phyloP scores from a whole-genome alignment of 2,113 vertebrate species.

The Struthio camelus region DNA sequence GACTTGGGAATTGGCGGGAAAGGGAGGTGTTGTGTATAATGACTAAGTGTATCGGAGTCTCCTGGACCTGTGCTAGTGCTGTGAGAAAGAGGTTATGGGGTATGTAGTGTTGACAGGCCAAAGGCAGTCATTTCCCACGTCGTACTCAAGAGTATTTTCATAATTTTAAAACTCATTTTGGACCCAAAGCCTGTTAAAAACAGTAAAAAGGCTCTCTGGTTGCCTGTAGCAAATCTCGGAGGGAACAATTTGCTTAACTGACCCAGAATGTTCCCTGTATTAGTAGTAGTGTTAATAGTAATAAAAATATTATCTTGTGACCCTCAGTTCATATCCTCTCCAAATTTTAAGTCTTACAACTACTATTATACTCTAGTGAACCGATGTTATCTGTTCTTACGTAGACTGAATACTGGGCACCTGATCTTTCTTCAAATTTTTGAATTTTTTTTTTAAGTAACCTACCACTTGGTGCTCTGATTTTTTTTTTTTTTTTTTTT shows the following conservation, averaged over 20 bases:
- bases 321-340: neutral
- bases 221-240: neutral
- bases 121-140: neutral
- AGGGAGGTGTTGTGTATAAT: neutral
- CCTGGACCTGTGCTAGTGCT: neutral
- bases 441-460: neutral
- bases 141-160: neutral
- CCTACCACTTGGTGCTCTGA: neutral
- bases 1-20: neutral
- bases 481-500: too few relatives aligned
- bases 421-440: neutral
- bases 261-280: neutral
- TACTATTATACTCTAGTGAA: neutral
- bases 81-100: neutral
- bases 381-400: neutral
- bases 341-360: neutral
- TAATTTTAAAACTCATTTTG: neutral
- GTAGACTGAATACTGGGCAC: neutral
- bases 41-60: neutral
- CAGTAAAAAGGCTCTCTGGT: neutral
- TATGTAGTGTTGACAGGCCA: neutral
- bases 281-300: neutral
- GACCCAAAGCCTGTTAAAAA: neutral
- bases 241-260: neutral
- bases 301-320: neutral